Conservation (phyloP, 1,140 invertebrate species). For the Lasioglossum albipes region DNA sequence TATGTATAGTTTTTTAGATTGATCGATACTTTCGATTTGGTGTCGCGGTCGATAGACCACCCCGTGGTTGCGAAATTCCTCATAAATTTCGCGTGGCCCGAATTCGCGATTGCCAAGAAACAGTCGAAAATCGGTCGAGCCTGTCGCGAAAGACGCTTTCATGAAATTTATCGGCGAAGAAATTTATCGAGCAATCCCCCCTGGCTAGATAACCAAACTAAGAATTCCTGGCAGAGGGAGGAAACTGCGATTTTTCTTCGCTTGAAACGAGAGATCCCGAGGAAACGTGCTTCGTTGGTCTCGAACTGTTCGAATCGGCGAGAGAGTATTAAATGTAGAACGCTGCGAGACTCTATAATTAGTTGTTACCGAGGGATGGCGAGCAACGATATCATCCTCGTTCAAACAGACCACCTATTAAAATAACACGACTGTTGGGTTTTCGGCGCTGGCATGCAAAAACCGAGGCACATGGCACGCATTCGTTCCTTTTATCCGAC, state of each 20-base stretch:
- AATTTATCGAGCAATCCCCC: too few species aligned
- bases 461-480: conserved; percentile 36
- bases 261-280: too few species aligned
- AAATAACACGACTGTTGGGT: conserved; percentile 41
- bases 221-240: too few species aligned
- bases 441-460: conserved; percentile 39
- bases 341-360: conserved; percentile 26
- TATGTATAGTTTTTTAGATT: too few species aligned
- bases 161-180: neutral
- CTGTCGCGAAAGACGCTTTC: neutral
- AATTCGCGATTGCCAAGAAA: conserved; percentile 20
- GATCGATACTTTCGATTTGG: neutral
- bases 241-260: neutral
- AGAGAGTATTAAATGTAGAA: conserved; percentile 10
- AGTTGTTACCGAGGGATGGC: conserved; percentile 7
- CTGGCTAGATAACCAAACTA: too few species aligned
- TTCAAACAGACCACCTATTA: conserved; percentile 33
- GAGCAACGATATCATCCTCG: conserved; percentile 7
- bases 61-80: neutral
- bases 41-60: neutral
- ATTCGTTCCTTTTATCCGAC: conserved; percentile 1
- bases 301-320: neutral
- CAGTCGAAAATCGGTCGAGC: neutral
- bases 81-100: conserved; percentile 11
- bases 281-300: too few species aligned